Percentiles rank a stretch among this genome's conserved stretches.
Evolutionary conservation across 1,140 invertebrate species (phyloP).

Genomic region (Amphibalanus amphitrite): DNA sequence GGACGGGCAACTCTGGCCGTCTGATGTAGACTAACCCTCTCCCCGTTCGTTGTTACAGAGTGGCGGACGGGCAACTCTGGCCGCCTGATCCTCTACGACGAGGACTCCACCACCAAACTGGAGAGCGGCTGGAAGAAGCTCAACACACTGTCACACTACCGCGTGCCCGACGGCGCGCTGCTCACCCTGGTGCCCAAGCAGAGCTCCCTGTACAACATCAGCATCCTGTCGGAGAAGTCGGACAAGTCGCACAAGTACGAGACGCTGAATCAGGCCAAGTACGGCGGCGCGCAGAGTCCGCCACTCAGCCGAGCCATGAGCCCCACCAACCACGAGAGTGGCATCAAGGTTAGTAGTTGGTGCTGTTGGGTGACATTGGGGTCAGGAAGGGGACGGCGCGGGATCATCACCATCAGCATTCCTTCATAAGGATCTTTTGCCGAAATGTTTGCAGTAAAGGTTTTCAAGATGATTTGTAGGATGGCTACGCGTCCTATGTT

Average conservation of each 20-base stretch:
- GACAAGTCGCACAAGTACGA: constrained; percentile 76
- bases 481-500: no score
- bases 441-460: no score
- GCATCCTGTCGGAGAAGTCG: constrained; percentile 81
- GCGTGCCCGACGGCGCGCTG: constrained; percentile 71
- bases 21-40: no score
- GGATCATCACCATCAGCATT: no score
- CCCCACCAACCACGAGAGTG: constrained; percentile 81
- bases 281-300: constrained; percentile 57
- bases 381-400: no score
- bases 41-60: constrained; percentile 34
- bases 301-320: constrained; percentile 69
- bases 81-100: constrained; percentile 88
- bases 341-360: constrained; percentile 27
- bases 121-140: constrained; percentile 93
- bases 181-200: constrained; percentile 89
- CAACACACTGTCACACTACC: constrained; percentile 92
- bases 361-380: no score
- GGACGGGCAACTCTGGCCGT: no score
- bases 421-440: no score
- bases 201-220: constrained; percentile 90
- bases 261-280: constrained; percentile 65
- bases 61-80: constrained; percentile 69
- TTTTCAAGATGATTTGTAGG: no score
- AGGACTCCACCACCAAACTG: constrained; percentile 87